These are phyloP conservation scores for Shinisaurus crocodilurus DNA, from an alignment of 2,113 vertebrate genomes.

Conservation along the genomic window DNA sequence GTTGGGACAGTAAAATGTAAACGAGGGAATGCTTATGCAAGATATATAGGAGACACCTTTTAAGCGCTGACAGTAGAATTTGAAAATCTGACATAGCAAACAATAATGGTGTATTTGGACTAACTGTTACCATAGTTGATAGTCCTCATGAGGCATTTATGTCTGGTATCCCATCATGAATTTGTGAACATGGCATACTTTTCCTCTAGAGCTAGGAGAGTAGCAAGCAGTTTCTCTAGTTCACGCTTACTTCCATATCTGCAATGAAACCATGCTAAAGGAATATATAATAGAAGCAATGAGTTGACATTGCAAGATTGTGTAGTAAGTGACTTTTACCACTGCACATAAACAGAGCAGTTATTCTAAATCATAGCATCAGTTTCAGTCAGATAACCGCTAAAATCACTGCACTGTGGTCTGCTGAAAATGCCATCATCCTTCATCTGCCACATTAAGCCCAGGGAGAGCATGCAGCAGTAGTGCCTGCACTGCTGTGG, in stretches of 20 bases:
- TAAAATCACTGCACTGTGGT: constrained; percentile 82
- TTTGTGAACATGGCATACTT: background rate
- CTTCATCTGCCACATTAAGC: constrained; percentile 83
- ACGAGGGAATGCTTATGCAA: background rate
- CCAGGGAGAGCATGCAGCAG: constrained; percentile 66
- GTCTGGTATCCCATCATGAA: background rate
- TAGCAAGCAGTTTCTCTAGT: constrained; percentile 37
- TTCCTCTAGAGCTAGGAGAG: constrained; percentile 17
- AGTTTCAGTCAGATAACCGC: constrained; percentile 76
- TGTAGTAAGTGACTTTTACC: constrained; percentile 73
- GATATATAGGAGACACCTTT: background rate
- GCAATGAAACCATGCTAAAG: constrained; percentile 13
- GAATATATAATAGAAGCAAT: constrained; percentile 48
- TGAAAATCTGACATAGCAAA: background rate
- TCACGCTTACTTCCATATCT: constrained; percentile 39
- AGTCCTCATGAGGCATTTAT: background rate
- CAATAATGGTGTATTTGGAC: background rate
- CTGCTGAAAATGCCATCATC: constrained; percentile 86
- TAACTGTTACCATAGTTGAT: background rate
- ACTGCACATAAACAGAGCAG: constrained; percentile 74
- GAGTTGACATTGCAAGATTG: constrained; percentile 64
- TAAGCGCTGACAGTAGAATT: background rate
- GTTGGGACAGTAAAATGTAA: background rate
- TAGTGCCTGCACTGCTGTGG: constrained; percentile 68
- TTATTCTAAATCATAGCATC: constrained; percentile 76